Evolutionary conservation across 2,113 vertebrate genomes (phyloP), one percentile per base, ranked within the genome.

Genomic region (Elanus axillaris): DNA sequence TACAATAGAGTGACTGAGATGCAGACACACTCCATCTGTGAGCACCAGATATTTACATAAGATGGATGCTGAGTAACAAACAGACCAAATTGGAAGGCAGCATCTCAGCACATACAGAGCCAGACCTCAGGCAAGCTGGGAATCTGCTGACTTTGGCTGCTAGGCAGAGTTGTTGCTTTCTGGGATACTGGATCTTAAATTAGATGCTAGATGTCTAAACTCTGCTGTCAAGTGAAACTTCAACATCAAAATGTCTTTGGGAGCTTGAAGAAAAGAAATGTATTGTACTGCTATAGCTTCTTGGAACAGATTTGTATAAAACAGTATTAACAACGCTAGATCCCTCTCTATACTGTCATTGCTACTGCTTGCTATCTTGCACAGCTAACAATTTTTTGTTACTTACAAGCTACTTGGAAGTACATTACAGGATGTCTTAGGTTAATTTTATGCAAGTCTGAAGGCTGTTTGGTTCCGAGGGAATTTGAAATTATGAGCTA

Each of bases 51-150:
- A 83, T 56, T 66, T 69, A 34, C 67, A 79, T 11, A 59, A 86
- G 50, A 50, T n/a, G 55, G 83, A 91, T 95, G 93, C 82, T 80
- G 79, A 94, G n/a, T 92, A 97, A 83, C 72, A 96, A 97, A 80
- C 72, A 96, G 50, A 73, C 38, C 67, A 80, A 67, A 93, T 2
- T 88, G 91, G 88, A 94, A 92, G 53, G 75, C 72, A 94, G 79
- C 45, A 58, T 40, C 76, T 73, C 72, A 22, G 83, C 92, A 97
- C 68, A 80, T 6, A 71, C 10, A 27, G 75, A 26, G 90, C 31
- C 75, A 94, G 91, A 91, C 59, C 94, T 73, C 79, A 69, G 82
- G 86, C 79, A 95, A 88, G 59, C 48, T 66, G 86, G 16, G 48
- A 88, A 92, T 80, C 83, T 86, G 71, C 53, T 83, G 72, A 53